Base-by-base conservation (phyloP, 2,888 invertebrate genomes). In the Spodoptera exigua region DNA sequence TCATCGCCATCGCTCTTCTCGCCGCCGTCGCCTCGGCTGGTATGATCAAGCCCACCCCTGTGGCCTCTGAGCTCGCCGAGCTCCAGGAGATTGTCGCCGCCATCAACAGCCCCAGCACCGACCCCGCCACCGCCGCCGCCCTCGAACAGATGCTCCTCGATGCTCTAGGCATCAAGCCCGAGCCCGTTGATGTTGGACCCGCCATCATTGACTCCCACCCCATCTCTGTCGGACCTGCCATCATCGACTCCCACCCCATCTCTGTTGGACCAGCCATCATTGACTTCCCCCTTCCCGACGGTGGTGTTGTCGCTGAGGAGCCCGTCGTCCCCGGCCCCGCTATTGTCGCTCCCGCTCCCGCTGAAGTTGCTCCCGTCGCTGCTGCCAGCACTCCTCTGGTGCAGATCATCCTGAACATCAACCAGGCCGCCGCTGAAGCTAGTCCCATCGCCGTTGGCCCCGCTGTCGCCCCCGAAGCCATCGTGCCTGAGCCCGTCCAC, bases 401-500 rank as follows among this genome's bases (percentile, higher is more conserved):
- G 46, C 79, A 80, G 70, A 78, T 81, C 70, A 75, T 80, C 70
- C 49, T 81, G 58, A 79, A 78, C 74, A 74, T 82, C 54, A 69
- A 73, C 61, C 41, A 55, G 37, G 67, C 63, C 10, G 36, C 16
- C 16, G 21, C 27, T 17, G 53, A 53, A 36, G 39, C 65, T 45
- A 72, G 57, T 37, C 57, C 57, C 12, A 10, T 54, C 0, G 49
- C 54, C 49, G 47, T 58, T 14, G 41, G 56, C 46, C 54, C 59
- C 44, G 46, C 40, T 14, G 64, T 67, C 21, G 76, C 45, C 27
- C 61, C 55, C 17, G 59, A 16, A 0, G 35, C 52, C 48, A 67
- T 76, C 61, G 53, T 49, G 32, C 13, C 37, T 39, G 37, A 39
- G 14, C 46, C 46, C 59, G 43, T 77, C 32, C 49, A 47, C 10